Percentiles rank a stretch among this genome's conserved stretches.
phyloP scores from a whole-genome alignment of 2,797 vertebrate species.

The Podarcis lilfordi region DNA sequence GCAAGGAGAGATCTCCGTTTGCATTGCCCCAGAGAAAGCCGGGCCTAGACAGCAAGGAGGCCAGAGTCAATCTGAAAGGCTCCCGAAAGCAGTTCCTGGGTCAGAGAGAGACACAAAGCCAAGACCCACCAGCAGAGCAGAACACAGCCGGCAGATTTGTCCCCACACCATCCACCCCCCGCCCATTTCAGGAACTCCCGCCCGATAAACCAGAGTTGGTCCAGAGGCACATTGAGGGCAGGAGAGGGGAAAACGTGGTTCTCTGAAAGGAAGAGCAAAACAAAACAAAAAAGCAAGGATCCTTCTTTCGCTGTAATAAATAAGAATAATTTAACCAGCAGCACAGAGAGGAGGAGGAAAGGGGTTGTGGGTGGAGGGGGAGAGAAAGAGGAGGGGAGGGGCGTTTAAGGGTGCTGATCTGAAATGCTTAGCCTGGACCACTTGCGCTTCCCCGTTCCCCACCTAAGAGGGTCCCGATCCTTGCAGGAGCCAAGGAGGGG shows the following conservation, averaged over 20 bases:
- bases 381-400: background rate
- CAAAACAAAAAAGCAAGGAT: background rate
- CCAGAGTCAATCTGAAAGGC: too few relatives aligned
- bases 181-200: background rate
- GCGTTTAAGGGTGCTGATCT: background rate
- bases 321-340: conserved; percentile 62
- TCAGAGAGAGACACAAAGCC: background rate
- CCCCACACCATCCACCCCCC: background rate
- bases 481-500: background rate
- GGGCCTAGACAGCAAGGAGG: too few relatives aligned
- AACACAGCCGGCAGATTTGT: background rate
- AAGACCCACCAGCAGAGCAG: background rate
- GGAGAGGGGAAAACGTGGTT: background rate
- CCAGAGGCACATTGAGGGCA: background rate
- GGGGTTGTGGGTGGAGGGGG: background rate
- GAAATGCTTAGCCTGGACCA: background rate
- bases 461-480: background rate
- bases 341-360: background rate
- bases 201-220: background rate
- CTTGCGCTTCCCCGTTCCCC: too few relatives aligned
- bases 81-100: too few relatives aligned
- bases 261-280: background rate
- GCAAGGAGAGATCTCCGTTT: rapidly evolving
- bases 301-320: conserved; percentile 33
- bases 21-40: too few relatives aligned